Evolutionary conservation across 1,140 invertebrate genomes (phyloP), one percentile per base, ranked within the genome.

Genomic region (Oncopodura yosiiana): DNA sequence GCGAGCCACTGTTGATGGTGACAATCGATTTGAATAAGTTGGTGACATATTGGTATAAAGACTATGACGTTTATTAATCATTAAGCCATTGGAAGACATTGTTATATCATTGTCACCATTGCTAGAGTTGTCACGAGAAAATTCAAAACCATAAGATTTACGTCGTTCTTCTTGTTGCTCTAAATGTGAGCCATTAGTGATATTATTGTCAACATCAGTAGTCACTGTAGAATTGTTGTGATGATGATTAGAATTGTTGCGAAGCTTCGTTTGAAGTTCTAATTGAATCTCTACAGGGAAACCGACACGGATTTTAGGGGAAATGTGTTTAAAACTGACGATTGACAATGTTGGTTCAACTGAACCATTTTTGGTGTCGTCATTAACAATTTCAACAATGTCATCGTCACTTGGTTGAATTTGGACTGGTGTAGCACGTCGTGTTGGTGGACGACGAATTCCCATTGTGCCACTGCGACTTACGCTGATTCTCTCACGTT

Each of bases 401-500:
- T 39, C 49, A 24, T 27, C 6, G 3, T 50, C 11, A 14, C 6
- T 14, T 8, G 6, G 30, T 8, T 34, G 30, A 34, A 34, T 34
- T 34, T 51, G 37, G 23, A 57, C 73, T 67, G 51, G 72, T 60
- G 67, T 74, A 61, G 68, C 67, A 43, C 68, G 67, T 49, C 73
- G 66, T 12, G 74, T 69, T 23, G 74, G 73, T 26, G 74, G 74
- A 36, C 74, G 67, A 44, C 73, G 67, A 39, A 66, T 61, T 19
- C 69, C 65, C 51, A 71, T 70, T 21, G 70, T 69, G 26, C 69
- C 72, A 60, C 71, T 73, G 51, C 74, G 64, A 49, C 71, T 73
- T 41, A 75, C 69, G 53, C 66, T 73, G 19, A 71, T 74, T 65
- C 70, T 73, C 45, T 70, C 70, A 65, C 74, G 74, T 61, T 75